phyloP scores from a whole-genome alignment of 2,113 vertebrate genomes.

The Connochaetes taurinus region DNA sequence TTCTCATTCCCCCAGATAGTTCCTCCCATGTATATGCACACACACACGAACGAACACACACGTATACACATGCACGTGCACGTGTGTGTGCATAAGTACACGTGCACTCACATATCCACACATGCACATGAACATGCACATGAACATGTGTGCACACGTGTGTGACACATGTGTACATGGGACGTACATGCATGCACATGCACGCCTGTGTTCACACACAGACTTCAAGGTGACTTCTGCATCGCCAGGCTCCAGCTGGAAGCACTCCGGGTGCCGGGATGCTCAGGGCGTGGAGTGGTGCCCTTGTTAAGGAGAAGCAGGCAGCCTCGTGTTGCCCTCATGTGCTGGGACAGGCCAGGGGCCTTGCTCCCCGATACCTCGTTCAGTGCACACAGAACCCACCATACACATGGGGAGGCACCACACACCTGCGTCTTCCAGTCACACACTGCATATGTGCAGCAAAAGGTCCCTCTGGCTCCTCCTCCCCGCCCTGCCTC shows the following conservation, averaged over 20 bases:
- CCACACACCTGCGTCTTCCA: not conserved
- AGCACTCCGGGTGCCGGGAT: rapidly evolving
- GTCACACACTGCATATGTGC: rapidly evolving
- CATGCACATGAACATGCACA: rapidly evolving
- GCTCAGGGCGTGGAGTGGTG: rapidly evolving
- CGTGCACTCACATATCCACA: rapidly evolving
- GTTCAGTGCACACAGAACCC: not conserved
- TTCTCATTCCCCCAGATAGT: not conserved
- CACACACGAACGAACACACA: rapidly evolving
- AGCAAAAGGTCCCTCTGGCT: rapidly evolving
- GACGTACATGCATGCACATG: rapidly evolving
- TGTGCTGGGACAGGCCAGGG: rapidly evolving
- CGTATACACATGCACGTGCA: rapidly evolving
- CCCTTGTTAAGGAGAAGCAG: not conserved
- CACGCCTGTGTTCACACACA: not conserved
- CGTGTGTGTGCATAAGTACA: rapidly evolving
- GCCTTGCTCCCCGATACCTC: rapidly evolving
- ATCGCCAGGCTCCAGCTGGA: not conserved
- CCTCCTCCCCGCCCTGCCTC: not conserved
- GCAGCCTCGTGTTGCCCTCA: rapidly evolving
- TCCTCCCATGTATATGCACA: rapidly evolving
- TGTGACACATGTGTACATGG: not conserved
- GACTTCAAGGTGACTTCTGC: not conserved
- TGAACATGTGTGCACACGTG: rapidly evolving
- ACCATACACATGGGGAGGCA: rapidly evolving